Evolutionary conservation across 2,113 vertebrate species (phyloP).

Genomic region (Tautogolabrus adspersus): DNA sequence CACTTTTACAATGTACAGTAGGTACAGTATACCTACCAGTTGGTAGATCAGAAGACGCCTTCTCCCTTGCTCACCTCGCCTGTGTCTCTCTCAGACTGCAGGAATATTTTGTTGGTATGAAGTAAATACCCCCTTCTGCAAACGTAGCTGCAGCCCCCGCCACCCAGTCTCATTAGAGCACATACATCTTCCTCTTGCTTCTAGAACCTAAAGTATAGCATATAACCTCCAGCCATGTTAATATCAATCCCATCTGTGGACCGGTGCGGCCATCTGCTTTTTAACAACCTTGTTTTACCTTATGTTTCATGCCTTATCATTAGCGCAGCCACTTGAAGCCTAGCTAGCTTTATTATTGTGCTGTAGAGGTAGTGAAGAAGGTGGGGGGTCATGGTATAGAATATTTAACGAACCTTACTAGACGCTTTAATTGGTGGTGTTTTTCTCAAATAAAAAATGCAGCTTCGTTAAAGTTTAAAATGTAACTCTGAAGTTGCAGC

Average conservation of each 20-base stretch:
- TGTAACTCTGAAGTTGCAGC: neutral
- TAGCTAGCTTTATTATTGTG: constrained; percentile 31
- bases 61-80: constrained; percentile 22
- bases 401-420: constrained; percentile 4
- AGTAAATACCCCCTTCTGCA: constrained; percentile 45
- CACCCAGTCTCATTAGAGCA: constrained; percentile 45
- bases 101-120: constrained; percentile 35
- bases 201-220: constrained; percentile 32
- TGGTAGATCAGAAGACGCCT: constrained; percentile 31
- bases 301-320: constrained; percentile 70
- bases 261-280: constrained; percentile 76
- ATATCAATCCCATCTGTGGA: constrained; percentile 77
- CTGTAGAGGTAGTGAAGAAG: neutral
- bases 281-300: constrained; percentile 74
- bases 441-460: constrained; percentile 12
- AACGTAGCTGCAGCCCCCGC: constrained; percentile 23
- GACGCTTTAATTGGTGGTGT: neutral
- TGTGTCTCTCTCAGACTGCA: constrained; percentile 55
- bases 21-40: constrained; percentile 51
- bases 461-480: neutral
- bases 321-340: constrained; percentile 44
- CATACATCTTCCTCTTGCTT: constrained; percentile 57
- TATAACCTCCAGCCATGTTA: constrained; percentile 67
- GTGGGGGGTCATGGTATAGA: constrained; percentile 14
- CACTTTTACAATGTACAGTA: constrained; percentile 2